These are phyloP conservation scores for Stichopus chloronotus DNA, from an alignment of 35 echinoderm and acorn worm species.

Conservation along the genomic window DNA sequence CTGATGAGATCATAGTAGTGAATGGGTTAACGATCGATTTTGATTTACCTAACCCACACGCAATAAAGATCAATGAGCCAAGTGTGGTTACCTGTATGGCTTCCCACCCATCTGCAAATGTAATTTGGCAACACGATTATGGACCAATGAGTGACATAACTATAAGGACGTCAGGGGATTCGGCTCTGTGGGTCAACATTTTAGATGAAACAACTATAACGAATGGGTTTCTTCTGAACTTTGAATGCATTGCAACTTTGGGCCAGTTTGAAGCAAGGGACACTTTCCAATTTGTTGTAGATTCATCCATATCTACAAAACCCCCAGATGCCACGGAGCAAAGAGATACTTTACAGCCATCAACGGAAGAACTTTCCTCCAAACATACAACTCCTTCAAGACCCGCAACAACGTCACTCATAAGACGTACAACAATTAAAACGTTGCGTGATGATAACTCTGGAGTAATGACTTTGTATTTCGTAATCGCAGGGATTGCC, in stretches of 20 bases:
- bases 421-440: background rate
- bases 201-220: background rate
- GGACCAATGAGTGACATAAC: background rate
- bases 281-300: background rate
- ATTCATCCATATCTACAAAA: background rate
- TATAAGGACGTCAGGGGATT: no score
- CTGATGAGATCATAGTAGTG: background rate
- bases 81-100: background rate
- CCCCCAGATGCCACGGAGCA: background rate
- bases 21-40: background rate
- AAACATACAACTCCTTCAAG: background rate
- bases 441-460: background rate
- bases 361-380: background rate
- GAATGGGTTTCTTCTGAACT: background rate
- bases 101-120: background rate
- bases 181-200: no score
- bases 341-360: background rate
- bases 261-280: background rate
- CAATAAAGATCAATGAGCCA: background rate
- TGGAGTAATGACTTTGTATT: background rate
- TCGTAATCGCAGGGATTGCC: background rate
- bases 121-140: background rate
- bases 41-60: background rate
- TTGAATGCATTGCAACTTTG: background rate
- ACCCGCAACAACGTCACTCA: background rate